Evolutionary conservation across 2,797 vertebrate species (phyloP).

Genomic region (Lacerta viridis): DNA sequence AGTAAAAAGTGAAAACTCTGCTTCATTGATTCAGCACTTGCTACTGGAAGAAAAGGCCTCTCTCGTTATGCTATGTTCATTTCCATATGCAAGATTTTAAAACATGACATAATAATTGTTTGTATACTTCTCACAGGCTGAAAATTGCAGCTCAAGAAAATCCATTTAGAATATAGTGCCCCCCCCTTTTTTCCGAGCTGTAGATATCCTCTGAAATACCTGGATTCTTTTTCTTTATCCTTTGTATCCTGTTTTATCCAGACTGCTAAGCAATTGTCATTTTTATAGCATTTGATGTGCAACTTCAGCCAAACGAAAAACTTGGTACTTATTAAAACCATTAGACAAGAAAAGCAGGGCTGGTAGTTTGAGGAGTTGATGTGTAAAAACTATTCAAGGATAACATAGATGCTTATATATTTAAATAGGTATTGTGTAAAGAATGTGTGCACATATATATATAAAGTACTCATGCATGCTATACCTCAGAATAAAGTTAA

Average conservation of each 20-base stretch:
- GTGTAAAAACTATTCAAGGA: slow-evolving; percentile 70
- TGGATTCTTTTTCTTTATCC: slow-evolving; percentile 37
- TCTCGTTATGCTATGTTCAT: slow-evolving; percentile 49
- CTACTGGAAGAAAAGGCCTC: slow-evolving; percentile 44
- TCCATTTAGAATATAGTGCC: slow-evolving; percentile 38
- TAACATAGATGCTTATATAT: slow-evolving; percentile 42
- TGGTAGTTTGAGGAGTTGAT: slow-evolving; percentile 69
- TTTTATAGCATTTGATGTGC: slow-evolving; percentile 45
- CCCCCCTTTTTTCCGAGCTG: slow-evolving; percentile 32
- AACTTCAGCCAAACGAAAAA: slow-evolving; percentile 48
- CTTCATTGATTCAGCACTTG: slow-evolving; percentile 24
- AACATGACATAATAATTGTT: slow-evolving; percentile 32
- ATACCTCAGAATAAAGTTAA: slow-evolving; percentile 36
- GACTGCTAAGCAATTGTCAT: slow-evolving; percentile 41
- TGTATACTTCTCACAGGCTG: slow-evolving; percentile 28
- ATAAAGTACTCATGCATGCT: slow-evolving; percentile 49
- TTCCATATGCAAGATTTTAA: slow-evolving; percentile 44
- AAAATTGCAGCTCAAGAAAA: slow-evolving; percentile 53
- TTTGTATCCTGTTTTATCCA: slow-evolving; percentile 26
- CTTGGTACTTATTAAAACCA: slow-evolving; percentile 46
- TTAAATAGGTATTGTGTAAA: slow-evolving; percentile 10
- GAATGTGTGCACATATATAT: neutral
- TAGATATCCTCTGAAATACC: slow-evolving; percentile 2
- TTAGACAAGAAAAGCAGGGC: slow-evolving; percentile 55
- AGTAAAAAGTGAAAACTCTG: slow-evolving; percentile 50